Evolutionary conservation across 2,797 vertebrate species (phyloP).

Genomic region (Gymnothorax javanicus): DNA sequence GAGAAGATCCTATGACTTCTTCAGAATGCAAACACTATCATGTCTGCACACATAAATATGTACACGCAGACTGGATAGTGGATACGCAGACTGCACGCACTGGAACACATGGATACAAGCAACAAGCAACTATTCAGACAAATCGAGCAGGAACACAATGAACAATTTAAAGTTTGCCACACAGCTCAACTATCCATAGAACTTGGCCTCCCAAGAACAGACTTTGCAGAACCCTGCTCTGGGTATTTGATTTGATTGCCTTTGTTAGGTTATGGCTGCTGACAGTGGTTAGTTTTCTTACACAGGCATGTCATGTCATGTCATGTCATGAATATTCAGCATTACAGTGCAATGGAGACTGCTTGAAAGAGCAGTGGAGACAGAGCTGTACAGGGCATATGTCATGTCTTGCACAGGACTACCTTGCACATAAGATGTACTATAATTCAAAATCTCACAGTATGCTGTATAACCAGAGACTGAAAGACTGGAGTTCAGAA

Average conservation of each 20-base stretch:
- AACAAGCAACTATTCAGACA: not conserved
- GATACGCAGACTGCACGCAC: slow-evolving; percentile 22
- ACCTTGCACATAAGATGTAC: not conserved
- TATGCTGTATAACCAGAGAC: not conserved
- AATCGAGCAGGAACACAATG: not conserved
- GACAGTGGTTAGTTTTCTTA: not conserved
- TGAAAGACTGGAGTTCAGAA: not conserved
- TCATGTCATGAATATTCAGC: not conserved
- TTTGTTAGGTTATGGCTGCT: too few species aligned
- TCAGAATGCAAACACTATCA: slow-evolving; percentile 59
- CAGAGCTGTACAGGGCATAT: too few species aligned
- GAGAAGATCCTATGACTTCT: slow-evolving; percentile 65
- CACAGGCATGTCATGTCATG: too few species aligned
- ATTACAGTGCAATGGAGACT: not conserved
- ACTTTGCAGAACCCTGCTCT: too few species aligned
- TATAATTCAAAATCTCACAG: not conserved
- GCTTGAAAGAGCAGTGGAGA: too few species aligned
- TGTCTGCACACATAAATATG: slow-evolving; percentile 41
- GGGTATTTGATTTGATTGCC: too few species aligned
- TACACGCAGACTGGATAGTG: slow-evolving; percentile 19
- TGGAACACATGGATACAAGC: slow-evolving; percentile 23
- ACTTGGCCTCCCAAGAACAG: too few species aligned
- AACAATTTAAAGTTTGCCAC: not conserved
- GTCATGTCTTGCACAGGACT: not conserved
- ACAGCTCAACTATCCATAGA: not conserved